These are phyloP conservation scores for Caenorhabditis japonica DNA, from an alignment of 2,888 invertebrate genomes.

Conservation along the genomic window DNA sequence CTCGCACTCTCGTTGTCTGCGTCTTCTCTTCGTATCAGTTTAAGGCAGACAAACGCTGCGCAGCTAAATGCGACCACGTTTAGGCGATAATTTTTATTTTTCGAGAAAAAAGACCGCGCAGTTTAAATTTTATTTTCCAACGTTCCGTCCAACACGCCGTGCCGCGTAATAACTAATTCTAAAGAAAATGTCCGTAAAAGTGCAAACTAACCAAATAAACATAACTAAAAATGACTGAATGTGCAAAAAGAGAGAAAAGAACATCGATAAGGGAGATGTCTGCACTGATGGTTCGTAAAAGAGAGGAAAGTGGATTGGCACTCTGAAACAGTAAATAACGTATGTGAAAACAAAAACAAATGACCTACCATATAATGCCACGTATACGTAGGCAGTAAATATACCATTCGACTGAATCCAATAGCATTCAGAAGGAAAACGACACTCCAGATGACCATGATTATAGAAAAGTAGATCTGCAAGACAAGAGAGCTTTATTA, in stretches of 20 bases:
- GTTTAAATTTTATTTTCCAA: too few species aligned
- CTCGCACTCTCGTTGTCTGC: too few species aligned
- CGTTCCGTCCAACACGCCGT: too few species aligned
- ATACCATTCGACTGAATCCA: conserved; percentile 54
- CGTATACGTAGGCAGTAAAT: conserved; percentile 57
- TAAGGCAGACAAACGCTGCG: too few species aligned
- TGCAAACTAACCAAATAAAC: conserved; percentile 46
- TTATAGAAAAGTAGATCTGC: conserved; percentile 47
- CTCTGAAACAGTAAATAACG: conserved; percentile 21
- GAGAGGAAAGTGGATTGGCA: conserved; percentile 15
- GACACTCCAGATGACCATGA: conserved; percentile 36
- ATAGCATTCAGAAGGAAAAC: conserved; percentile 44
- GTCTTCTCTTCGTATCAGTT: too few species aligned
- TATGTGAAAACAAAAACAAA: too few species aligned
- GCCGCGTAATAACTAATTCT: too few species aligned
- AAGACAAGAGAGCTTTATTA: neutral
- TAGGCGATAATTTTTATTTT: too few species aligned
- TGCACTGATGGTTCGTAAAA: conserved; percentile 44
- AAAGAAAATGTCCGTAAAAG: too few species aligned
- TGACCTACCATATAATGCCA: conserved; percentile 61
- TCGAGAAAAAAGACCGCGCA: too few species aligned
- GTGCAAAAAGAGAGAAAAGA: conserved; percentile 45
- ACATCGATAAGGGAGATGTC: conserved; percentile 55
- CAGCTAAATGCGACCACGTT: too few species aligned
- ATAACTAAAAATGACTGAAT: conserved; percentile 49